A percentile compares a stretch with the other conserved stretches of the same genome.
phyloP scores from a whole-genome alignment of 2,113 vertebrate species.

The Brienomyrus longianalis region DNA sequence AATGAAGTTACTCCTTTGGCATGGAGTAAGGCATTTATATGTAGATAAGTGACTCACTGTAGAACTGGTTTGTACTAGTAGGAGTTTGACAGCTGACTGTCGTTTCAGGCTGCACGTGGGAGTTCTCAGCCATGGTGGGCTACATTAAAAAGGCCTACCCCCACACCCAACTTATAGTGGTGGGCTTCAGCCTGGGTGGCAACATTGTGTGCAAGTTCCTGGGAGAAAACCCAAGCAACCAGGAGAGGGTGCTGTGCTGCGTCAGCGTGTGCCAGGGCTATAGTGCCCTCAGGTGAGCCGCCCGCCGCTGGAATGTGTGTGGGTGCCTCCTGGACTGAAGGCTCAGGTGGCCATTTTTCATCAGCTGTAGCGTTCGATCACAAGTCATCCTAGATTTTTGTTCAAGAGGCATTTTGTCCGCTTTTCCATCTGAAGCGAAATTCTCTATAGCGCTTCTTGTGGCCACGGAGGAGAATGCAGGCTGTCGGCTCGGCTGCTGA shows the following conservation, averaged over 20 bases:
- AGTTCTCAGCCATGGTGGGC: constrained; percentile 90
- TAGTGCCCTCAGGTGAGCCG: constrained; percentile 83
- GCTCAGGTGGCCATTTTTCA: not conserved
- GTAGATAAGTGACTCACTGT: not conserved
- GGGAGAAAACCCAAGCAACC: constrained; percentile 82
- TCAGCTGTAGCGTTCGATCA: not conserved
- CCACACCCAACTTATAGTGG: constrained; percentile 80
- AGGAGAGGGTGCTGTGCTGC: constrained; percentile 87
- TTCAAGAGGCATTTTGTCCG: not conserved
- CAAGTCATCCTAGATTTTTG: not conserved
- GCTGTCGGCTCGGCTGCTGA: not conserved
- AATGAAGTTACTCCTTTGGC: not conserved
- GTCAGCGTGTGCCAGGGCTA: constrained; percentile 96
- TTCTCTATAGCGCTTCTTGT: not conserved
- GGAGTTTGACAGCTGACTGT: not conserved
- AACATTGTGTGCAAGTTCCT: constrained; percentile 98
- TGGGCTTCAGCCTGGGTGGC: constrained; percentile 94
- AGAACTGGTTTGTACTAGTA: not conserved
- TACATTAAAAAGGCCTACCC: constrained; percentile 84
- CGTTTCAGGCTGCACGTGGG: constrained; percentile 87
- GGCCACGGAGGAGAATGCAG: not conserved
- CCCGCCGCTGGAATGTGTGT: not conserved
- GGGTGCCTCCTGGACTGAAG: not conserved
- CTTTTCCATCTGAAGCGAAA: not conserved
- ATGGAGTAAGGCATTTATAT: not conserved